Base-by-base conservation (phyloP, 2,797 vertebrate genomes). In the Craterocephalus amniculus region DNA sequence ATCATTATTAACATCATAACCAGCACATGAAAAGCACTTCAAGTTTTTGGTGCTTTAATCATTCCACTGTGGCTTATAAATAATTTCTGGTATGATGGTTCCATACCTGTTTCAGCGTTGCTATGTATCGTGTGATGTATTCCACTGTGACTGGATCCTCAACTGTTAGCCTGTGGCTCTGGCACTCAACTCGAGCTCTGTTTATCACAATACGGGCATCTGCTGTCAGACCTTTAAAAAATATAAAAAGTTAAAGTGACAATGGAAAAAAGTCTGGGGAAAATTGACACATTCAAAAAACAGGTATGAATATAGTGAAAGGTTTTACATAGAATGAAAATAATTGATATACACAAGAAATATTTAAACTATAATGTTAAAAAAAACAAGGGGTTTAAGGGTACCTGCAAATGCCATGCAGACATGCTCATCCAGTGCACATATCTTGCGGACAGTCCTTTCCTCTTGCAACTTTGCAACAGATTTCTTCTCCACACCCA, bases 121-220 rank as follows among this genome's bases (percentile, higher is more conserved):
- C 96, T 29, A 97, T 96, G 91, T 96, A 96, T 64, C 96, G 95
- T 54, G 96, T 97, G 88, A 97, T 97, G 83, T 97, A 97, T 79
- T 97, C 96, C 51, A 97, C 95, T 22, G 96, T 97, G 79, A 97
- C 96, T 1, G 96, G 95, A 77, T 97, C 96, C 83, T 97, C 96
- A 14, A 97, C 96, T 4, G 96, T 97, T 64, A 97, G 94, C 86
- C 95, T 94, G 89, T 97, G 94, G 82, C 96, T 97, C 88, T 97
- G 96, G 76, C 96, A 97, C 78, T 96, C 96, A 70, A 97, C 95
- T 14, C 95, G 92, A 22, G 96, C 96, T 93, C 95, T 94, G 83
- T 95, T 96, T 80, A 97, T 96, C 65, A 97, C 95, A 1, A 96
- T 96, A 70, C 96, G 93, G 22, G 96, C 96, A 80, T 97, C 96